These are phyloP conservation scores for Rotaria socialis DNA, from an alignment of 2,888 invertebrate genomes.

Conservation along the genomic window DNA sequence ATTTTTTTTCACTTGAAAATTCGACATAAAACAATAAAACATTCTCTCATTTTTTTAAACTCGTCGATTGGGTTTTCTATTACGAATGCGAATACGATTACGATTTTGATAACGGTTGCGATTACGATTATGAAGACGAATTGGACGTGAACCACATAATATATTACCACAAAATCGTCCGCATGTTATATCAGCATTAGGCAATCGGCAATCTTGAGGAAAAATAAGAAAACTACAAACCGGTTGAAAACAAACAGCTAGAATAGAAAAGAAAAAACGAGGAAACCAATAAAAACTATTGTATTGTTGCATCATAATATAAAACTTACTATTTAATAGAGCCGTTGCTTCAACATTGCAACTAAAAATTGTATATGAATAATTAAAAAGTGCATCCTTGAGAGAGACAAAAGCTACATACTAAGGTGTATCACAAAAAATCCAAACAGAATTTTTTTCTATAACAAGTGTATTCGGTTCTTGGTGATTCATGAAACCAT, in stretches of 20 bases:
- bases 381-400: neutral
- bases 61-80: neutral
- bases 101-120: neutral
- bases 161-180: neutral
- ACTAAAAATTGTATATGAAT: neutral
- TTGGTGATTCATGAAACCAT: neutral
- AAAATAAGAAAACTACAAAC: slow-evolving; percentile 16
- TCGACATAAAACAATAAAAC: neutral
- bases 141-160: neutral
- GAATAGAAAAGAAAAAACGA: neutral
- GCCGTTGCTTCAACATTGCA: neutral
- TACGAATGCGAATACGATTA: neutral
- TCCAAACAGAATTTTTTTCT: neutral
- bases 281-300: neutral
- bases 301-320: neutral
- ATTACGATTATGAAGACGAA: neutral
- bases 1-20: too few relatives aligned
- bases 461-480: neutral
- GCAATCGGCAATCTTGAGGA: slow-evolving; percentile 14
- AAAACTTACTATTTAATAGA: neutral
- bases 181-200: slow-evolving; percentile 33
- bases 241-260: slow-evolving; percentile 1
- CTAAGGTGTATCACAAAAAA: slow-evolving; percentile 5
- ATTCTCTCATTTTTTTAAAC: neutral
- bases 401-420: neutral